Evolutionary conservation across 2,888 invertebrate species (phyloP).

Genomic region (Pseudococcus viburni): DNA sequence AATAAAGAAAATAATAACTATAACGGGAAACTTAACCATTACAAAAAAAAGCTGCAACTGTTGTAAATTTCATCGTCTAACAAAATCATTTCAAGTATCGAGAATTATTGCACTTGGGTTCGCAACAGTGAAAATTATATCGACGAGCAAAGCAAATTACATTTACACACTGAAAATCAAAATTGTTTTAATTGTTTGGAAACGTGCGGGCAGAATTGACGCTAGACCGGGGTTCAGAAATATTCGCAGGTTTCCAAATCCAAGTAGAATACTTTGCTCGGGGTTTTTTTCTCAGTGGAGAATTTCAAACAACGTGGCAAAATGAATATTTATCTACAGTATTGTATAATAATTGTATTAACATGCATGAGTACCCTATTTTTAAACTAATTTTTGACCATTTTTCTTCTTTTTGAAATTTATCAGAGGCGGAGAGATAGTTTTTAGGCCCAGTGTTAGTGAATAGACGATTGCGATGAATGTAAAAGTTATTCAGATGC

Average conservation of each 20-base stretch:
- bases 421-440: neutral
- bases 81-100: neutral
- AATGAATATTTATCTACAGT: conserved; percentile 30
- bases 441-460: neutral
- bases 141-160: conserved; percentile 18
- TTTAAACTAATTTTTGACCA: conserved; percentile 8
- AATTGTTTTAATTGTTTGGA: neutral
- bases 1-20: neutral
- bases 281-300: neutral
- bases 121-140: conserved; percentile 18
- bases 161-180: neutral
- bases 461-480: neutral
- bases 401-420: neutral
- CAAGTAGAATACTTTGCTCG: neutral
- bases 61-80: conserved; percentile 46
- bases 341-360: conserved; percentile 16
- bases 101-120: conserved; percentile 44
- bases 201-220: neutral
- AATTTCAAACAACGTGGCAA: neutral
- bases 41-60: conserved; percentile 46
- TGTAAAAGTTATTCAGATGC: neutral
- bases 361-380: conserved; percentile 35
- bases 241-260: neutral
- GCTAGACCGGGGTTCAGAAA: neutral
- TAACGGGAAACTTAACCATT: conserved; percentile 53